A percentile compares a stretch with the other conserved stretches of the same genome.
Conservation (phyloP, 2,113 vertebrate genomes). For the Natator depressus region DNA sequence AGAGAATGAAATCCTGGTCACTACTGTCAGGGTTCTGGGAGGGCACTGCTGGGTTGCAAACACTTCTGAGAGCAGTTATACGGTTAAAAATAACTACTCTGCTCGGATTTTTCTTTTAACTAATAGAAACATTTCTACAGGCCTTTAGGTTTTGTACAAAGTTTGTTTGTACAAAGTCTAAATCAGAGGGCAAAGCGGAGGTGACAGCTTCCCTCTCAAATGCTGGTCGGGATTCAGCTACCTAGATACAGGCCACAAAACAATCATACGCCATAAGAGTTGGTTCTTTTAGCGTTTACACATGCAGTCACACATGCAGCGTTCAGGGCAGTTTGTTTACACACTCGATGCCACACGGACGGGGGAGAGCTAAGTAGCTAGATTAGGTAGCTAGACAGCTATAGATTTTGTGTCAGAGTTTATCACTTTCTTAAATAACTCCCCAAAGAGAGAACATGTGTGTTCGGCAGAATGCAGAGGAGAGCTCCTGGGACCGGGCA, state of each 20-base stretch:
- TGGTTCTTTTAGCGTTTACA: not conserved
- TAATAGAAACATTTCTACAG: not conserved
- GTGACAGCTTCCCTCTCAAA: not conserved
- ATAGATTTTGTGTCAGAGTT: not conserved
- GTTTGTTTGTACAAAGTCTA: not conserved
- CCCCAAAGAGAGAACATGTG: not conserved
- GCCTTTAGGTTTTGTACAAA: not conserved
- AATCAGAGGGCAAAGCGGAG: not conserved
- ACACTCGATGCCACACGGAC: not conserved
- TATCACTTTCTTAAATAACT: not conserved
- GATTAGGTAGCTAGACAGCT: not conserved
- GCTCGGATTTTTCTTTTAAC: not conserved
- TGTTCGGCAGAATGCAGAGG: not conserved
- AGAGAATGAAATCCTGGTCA: not conserved
- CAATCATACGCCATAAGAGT: not conserved
- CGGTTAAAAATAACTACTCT: not conserved
- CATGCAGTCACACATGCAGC: not conserved
- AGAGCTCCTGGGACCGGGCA: not conserved
- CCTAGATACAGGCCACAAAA: not conserved
- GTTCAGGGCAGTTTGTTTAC: not conserved
- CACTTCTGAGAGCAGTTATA: not conserved
- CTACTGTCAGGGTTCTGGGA: not conserved
- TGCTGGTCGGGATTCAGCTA: not conserved
- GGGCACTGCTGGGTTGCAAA: not conserved
- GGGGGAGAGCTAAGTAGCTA: not conserved